These are phyloP conservation scores for Ormyrus nitidulus DNA, from an alignment of 2,888 invertebrate genomes.

Conservation along the genomic window DNA sequence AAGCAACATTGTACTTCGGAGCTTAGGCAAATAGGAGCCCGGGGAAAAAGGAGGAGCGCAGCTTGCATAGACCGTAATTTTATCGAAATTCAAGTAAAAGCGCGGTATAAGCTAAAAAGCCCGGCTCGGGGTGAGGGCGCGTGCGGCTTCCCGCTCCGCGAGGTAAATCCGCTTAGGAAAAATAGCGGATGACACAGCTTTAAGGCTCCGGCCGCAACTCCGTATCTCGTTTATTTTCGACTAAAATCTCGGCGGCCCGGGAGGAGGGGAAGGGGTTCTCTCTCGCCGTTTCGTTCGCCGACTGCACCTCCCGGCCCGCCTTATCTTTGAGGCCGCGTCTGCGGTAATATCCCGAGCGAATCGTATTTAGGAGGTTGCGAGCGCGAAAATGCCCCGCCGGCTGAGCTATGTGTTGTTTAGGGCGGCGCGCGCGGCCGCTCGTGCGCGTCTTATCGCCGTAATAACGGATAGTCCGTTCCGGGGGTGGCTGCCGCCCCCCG, in stretches of 20 bases:
- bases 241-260: background rate
- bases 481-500: conserved; percentile 14
- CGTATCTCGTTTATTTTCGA: conserved; percentile 40
- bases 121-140: background rate
- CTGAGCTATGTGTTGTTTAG: conserved; percentile 46
- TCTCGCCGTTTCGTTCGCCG: conserved; percentile 13
- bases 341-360: background rate
- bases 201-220: conserved; percentile 15
- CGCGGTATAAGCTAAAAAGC: conserved; percentile 42
- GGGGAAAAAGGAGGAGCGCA: background rate
- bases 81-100: conserved; percentile 41
- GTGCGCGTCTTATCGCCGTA: conserved; percentile 60
- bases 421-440: conserved; percentile 32
- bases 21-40: too few species aligned
- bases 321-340: conserved; percentile 1
- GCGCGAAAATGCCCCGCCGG: background rate
- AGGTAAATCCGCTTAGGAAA: conserved; percentile 47
- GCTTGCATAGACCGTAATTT: conserved; percentile 42
- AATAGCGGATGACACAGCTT: conserved; percentile 42
- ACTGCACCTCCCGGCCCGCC: background rate
- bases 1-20: too few species aligned
- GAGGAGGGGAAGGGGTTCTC: background rate
- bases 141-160: conserved; percentile 3
- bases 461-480: conserved; percentile 58
- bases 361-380: background rate